These are phyloP conservation scores for Drosophila serrata DNA, from an alignment of 1,140 invertebrate species.

Conservation along the genomic window DNA sequence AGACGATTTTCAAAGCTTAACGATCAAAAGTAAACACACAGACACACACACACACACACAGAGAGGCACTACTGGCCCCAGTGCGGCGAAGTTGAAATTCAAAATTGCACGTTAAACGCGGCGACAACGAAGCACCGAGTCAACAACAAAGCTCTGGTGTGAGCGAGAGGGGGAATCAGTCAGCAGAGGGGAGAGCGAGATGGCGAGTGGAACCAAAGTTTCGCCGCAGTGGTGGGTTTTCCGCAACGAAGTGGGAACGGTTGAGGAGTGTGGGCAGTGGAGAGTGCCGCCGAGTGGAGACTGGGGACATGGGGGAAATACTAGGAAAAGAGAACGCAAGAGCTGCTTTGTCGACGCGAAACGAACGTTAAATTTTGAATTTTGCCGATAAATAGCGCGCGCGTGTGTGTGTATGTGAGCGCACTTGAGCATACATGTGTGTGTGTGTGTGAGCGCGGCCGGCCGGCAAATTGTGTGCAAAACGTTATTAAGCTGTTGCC, in stretches of 20 bases:
- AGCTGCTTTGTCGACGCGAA: constrained; percentile 65
- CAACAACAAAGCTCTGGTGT: constrained; percentile 45
- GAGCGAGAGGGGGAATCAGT: constrained; percentile 28
- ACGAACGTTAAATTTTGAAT: constrained; percentile 74
- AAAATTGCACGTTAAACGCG: constrained; percentile 66
- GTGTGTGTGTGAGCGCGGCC: constrained; percentile 36
- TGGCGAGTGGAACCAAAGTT: constrained; percentile 40
- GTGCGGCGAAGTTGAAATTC: constrained; percentile 60
- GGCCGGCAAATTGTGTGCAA: constrained; percentile 60
- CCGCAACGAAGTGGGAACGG: constrained; percentile 17
- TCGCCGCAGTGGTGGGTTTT: constrained; percentile 36
- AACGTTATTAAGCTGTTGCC: constrained; percentile 53
- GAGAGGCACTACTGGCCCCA: background rate
- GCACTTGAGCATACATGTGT: constrained; percentile 16
- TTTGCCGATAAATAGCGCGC: constrained; percentile 48
- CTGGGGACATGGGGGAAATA: constrained; percentile 55
- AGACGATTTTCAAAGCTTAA: constrained; percentile 61
- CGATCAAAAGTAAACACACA: constrained; percentile 65
- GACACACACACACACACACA: constrained; percentile 30
- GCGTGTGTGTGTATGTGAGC: constrained; percentile 10
- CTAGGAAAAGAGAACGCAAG: constrained; percentile 58
- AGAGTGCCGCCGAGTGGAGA: constrained; percentile 38
- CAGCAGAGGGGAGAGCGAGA: constrained; percentile 26
- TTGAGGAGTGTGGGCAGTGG: constrained; percentile 12
- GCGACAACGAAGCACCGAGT: constrained; percentile 32